Evolutionary conservation across 2,113 vertebrate species (phyloP), one percentile per base, ranked within the genome.

Genomic region (Psittacula cyanocephala): DNA sequence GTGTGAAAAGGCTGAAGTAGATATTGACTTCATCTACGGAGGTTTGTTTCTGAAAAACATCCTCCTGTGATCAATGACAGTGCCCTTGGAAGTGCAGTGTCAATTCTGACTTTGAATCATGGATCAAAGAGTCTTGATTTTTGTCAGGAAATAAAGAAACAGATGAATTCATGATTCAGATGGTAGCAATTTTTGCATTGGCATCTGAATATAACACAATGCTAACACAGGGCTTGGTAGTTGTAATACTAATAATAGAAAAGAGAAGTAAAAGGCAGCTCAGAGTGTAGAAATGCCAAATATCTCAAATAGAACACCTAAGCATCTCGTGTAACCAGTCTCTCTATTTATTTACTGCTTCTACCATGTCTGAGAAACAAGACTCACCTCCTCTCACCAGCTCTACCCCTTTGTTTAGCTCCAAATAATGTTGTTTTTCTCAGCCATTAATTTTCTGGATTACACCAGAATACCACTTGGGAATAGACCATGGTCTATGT

Each of bases 31-130:
- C 37, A 41, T 83, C 86, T 81, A 16, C 68, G 64, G 39, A 88
- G 35, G 53, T 82, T 94, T 95, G 83, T 84, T 96, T 95, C 84
- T 35, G 2, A 86, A 71, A 92, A 95, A 70, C 24, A 91, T 89
- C 68, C 69, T 86, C 68, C 59, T 72, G 74, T 85, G 91, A 96
- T 96, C 97, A 81, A 97, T 96, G 74, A 10, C 76, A 63, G 10
- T 57, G 60, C 74, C 70, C 59, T 91, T 91, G 85, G 83, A 95
- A 93, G 23, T 20, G 31, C 63, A 65, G 52, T 39, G 35, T 88
- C 86, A 95, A 93, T 96, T 88, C 71, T 91, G 89, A 91, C 91
- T 86, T 96, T 93, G 94, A 91, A 68, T 81, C 72, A 49, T 25
- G 19, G 81, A 91, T 91, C 57, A 84, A 75, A 57, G 3, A n/a